phyloP scores from a whole-genome alignment of 2,797 vertebrate genomes.

The Aeoliscus strigatus region DNA sequence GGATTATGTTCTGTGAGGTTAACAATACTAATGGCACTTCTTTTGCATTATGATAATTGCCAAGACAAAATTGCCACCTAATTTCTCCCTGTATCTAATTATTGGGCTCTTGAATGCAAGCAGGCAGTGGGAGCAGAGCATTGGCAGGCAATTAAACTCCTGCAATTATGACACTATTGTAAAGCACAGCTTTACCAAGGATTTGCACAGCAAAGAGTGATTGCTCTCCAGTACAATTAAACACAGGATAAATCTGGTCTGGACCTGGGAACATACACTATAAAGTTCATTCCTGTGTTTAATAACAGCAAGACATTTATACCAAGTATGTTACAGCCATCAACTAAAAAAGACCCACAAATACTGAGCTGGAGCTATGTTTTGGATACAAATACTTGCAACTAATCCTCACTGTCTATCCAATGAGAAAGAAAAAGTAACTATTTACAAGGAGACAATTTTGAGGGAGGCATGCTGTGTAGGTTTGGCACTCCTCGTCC shows the following conservation, averaged over 20 bases:
- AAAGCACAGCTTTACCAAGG: conserved; percentile 75
- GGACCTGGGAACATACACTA: conserved; percentile 60
- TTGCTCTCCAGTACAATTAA: conserved; percentile 76
- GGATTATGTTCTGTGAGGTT: conserved; percentile 67
- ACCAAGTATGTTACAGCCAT: conserved; percentile 27
- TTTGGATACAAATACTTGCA: conserved; percentile 17
- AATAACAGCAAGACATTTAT: conserved; percentile 27
- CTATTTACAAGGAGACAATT: conserved; percentile 59
- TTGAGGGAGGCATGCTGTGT: conserved; percentile 55
- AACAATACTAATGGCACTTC: conserved; percentile 77
- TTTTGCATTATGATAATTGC: conserved; percentile 82
- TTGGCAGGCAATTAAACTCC: conserved; percentile 82
- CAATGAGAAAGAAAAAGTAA: conserved; percentile 11
- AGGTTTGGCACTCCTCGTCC: conserved; percentile 57
- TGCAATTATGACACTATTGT: conserved; percentile 82
- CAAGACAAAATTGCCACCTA: conserved; percentile 78
- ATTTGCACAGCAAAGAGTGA: conserved; percentile 75
- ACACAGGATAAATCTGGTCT: conserved; percentile 71
- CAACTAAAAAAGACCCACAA: conserved; percentile 16
- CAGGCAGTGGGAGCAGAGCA: conserved; percentile 74
- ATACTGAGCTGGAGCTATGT: conserved; percentile 10
- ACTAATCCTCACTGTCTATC: conserved; percentile 15
- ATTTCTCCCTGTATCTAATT: conserved; percentile 80
- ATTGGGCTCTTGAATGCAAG: conserved; percentile 76
- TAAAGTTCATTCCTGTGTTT: conserved; percentile 59